Evolutionary conservation across 2,113 vertebrate species (phyloP).

Genomic region (Phaethornis superciliosus): DNA sequence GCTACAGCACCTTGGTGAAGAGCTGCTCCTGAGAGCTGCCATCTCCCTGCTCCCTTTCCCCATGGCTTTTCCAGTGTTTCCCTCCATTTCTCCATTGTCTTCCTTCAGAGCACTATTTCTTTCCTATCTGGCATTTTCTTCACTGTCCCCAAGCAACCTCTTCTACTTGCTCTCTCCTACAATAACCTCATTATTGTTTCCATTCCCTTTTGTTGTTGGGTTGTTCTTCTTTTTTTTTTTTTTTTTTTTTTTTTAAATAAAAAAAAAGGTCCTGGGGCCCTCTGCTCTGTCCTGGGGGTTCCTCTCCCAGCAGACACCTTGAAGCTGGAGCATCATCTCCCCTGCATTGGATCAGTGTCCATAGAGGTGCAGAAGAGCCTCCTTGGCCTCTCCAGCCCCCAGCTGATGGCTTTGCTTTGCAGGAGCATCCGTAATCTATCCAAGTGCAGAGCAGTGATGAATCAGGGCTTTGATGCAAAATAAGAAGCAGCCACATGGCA

Average conservation of each 20-base stretch:
- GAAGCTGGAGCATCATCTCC: not conserved
- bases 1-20: not conserved
- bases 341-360: fast-evolving
- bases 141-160: constrained; percentile 58
- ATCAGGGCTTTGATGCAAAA: constrained; percentile 5
- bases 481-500: constrained; percentile 20
- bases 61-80: not conserved
- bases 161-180: constrained; percentile 46
- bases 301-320: not conserved
- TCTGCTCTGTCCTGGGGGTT: not conserved
- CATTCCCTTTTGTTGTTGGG: not conserved
- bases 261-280: not conserved
- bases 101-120: constrained; percentile 11
- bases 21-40: not conserved
- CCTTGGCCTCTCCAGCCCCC: fast-evolving
- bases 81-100: constrained; percentile 18
- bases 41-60: not conserved
- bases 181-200: constrained; percentile 59
- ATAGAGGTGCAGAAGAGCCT: not conserved
- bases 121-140: constrained; percentile 61
- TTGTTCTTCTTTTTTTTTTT: not conserved
- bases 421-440: not conserved
- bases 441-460: not conserved
- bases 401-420: not conserved
- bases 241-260: not conserved